phyloP scores from a whole-genome alignment of 2,888 invertebrate genomes.

The Pterobdella sp. region DNA sequence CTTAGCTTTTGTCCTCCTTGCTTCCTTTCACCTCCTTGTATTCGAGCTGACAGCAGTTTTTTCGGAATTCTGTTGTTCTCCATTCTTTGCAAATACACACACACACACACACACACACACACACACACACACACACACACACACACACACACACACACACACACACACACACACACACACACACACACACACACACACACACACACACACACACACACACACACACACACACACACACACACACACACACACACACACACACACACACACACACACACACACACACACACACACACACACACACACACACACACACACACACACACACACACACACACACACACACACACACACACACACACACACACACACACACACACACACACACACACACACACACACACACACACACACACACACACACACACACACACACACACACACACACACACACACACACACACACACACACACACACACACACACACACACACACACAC shows the following conservation, averaged over 20 bases:
- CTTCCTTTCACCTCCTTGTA: too few relatives aligned
- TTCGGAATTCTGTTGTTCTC: too few relatives aligned
- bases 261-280: slow-evolving; percentile 16
- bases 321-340: slow-evolving; percentile 16
- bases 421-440: slow-evolving; percentile 4
- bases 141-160: slow-evolving; percentile 4
- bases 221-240: slow-evolving; percentile 7
- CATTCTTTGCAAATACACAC: background rate
- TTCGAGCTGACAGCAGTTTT: too few relatives aligned
- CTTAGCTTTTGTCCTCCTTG: too few relatives aligned
- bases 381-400: slow-evolving; percentile 4
- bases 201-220: slow-evolving; percentile 5
- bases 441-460: slow-evolving; percentile 4
- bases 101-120: slow-evolving; percentile 4
- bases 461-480: slow-evolving; percentile 4
- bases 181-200: slow-evolving; percentile 4
- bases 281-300: slow-evolving; percentile 16
- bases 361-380: background rate
- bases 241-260: slow-evolving; percentile 16
- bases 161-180: slow-evolving; percentile 4
- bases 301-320: slow-evolving; percentile 16
- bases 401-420: background rate
- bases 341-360: slow-evolving; percentile 5
- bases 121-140: slow-evolving; percentile 4
- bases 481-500: background rate